Base-by-base conservation (phyloP, 1,140 invertebrate genomes). In the Philaenus spumarius region DNA sequence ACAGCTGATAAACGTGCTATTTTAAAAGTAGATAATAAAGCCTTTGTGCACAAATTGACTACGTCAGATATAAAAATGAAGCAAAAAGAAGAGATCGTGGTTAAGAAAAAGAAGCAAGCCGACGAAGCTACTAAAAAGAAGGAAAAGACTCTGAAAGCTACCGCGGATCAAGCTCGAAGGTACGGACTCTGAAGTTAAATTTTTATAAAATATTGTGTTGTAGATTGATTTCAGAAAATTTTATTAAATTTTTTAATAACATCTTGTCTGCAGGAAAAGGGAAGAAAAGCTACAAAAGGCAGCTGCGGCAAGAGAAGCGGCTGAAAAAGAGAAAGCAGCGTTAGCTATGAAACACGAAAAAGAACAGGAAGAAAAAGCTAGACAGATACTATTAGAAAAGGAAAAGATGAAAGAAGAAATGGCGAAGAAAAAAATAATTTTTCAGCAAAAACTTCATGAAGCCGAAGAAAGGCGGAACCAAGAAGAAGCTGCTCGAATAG, bases 391-490 rank as follows among this genome's bases (percentile, higher is more conserved):
- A 30, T 7, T 26, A 15, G 43, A 55, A 24, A 46, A 51, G 43
- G 50, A 60, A 40, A 55, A 39, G 12, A 42, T 43, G 37, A 59
- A 59, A 53, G 48, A 56, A 47, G 52, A 48, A 26, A n/a, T 40
- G 2, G 17, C 42, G 22, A 24, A 30, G 40, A 56, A 56, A 20
- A 56, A 56, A 35, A 30, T 42, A 14, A 23, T 52, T 34, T 2
- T 39, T 20, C 42, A 50, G 26, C 47, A 59, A 35, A 59, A 59
- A 59, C 15, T 37, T 4, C 19, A 19, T 20, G 57, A 59, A 34
- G 14, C 23, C 17, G 58, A 60, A 56, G 53, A 55, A 37, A 40
- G 57, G 19, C 9, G 57, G 20, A 40, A 20, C 19, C 35, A 59
- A 59, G 57, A 59, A 30, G 48, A 60, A 47, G 58, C 51, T 20